Percentiles rank a stretch among this genome's conserved stretches.
Evolutionary conservation across 2,113 vertebrate species (phyloP).

Genomic region (Oncorhynchus tshawytscha): DNA sequence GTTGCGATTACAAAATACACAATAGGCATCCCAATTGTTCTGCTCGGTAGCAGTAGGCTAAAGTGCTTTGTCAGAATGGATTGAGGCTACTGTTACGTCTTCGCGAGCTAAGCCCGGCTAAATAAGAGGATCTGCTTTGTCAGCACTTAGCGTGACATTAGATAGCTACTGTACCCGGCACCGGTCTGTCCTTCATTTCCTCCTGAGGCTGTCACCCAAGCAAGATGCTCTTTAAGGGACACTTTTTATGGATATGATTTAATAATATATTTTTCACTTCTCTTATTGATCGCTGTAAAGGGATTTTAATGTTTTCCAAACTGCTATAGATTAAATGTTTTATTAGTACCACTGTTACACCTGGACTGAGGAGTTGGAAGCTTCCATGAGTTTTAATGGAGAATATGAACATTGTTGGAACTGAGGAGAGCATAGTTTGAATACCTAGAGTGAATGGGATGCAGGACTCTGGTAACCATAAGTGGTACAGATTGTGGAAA

Average conservation of each 20-base stretch:
- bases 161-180: not conserved
- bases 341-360: not conserved
- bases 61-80: not conserved
- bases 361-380: not conserved
- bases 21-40: no score
- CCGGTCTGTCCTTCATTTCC: not conserved
- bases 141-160: conserved; percentile 26
- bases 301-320: no score
- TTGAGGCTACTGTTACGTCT: not conserved
- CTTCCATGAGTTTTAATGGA: not conserved
- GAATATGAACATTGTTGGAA: not conserved
- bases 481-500: conserved; percentile 33
- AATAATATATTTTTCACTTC: no score
- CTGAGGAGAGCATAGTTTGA: not conserved
- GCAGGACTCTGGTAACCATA: conserved; percentile 20
- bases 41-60: not conserved
- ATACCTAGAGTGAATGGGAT: not conserved
- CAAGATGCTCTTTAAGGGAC: not conserved
- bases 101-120: not conserved
- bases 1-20: not conserved
- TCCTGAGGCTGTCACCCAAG: not conserved
- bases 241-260: not conserved
- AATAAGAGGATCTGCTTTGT: conserved; percentile 43
- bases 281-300: no score
- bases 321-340: not conserved